Conservation (phyloP, 1,140 invertebrate species). For the Orius insidiosus region DNA sequence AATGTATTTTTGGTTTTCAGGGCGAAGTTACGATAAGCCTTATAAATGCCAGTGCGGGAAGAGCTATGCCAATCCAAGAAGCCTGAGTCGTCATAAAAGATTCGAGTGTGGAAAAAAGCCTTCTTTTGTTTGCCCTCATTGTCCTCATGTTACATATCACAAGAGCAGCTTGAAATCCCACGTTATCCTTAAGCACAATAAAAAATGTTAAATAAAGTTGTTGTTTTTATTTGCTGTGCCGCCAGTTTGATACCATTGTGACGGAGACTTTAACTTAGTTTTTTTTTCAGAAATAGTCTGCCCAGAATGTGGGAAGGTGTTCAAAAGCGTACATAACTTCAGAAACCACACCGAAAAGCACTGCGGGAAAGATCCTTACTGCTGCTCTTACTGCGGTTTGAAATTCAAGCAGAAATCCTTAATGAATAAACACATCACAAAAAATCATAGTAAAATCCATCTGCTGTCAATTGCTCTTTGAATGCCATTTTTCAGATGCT, state of each 20-base stretch:
- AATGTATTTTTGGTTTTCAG: no score
- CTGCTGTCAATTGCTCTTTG: no score
- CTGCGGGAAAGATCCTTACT: background rate
- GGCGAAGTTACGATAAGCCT: no score
- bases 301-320: background rate
- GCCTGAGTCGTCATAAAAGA: slow-evolving; percentile 31
- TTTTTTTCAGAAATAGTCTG: no score
- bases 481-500: no score
- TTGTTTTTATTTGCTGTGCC: background rate
- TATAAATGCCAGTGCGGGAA: slow-evolving; percentile 24
- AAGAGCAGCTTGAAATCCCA: slow-evolving; percentile 26
- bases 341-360: background rate
- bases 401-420: no score
- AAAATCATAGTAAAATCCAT: slow-evolving; percentile 5
- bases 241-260: background rate
- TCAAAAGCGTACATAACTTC: background rate
- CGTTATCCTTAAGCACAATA: background rate
- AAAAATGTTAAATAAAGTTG: background rate
- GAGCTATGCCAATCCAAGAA: slow-evolving; percentile 21
- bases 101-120: slow-evolving; percentile 37
- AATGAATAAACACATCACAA: no score
- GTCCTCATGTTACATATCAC: slow-evolving; percentile 30
- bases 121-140: slow-evolving; percentile 31
- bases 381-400: no score
- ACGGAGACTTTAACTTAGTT: no score